Evolutionary conservation across 2,113 vertebrate genomes (phyloP).

Genomic region (Tonatia bakeri): DNA sequence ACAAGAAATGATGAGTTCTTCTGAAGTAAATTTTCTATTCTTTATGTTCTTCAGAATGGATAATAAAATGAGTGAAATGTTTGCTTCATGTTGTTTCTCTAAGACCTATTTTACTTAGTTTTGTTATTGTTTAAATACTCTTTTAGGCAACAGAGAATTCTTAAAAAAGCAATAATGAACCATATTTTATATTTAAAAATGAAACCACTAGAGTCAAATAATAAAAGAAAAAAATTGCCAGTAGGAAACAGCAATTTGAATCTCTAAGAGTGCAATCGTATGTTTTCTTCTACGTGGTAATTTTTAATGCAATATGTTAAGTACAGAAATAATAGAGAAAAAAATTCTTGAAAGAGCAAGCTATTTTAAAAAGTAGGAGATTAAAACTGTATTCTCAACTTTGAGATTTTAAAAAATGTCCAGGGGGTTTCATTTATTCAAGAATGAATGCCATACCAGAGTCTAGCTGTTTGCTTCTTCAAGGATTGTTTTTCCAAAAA

Average conservation of each 20-base stretch:
- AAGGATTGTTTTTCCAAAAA: background rate
- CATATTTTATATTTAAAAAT: background rate
- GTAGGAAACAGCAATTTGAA: background rate
- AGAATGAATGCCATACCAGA: background rate
- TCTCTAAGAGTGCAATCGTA: background rate
- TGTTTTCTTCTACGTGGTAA: background rate
- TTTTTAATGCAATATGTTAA: background rate
- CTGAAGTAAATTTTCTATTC: background rate
- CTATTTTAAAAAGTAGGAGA: background rate
- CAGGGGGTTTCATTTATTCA: background rate
- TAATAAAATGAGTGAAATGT: background rate
- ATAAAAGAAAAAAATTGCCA: background rate
- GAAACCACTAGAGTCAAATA: background rate
- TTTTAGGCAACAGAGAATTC: constrained; percentile 18
- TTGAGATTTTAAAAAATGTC: background rate
- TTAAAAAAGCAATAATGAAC: constrained; percentile 2
- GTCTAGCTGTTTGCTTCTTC: background rate
- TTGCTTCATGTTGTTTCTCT: background rate
- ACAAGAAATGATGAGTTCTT: background rate
- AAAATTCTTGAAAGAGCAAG: background rate
- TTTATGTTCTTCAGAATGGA: background rate
- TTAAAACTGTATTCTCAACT: constrained; percentile 2
- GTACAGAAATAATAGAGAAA: background rate
- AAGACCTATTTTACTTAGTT: background rate
- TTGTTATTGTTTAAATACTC: constrained; percentile 22